Base-by-base conservation (phyloP, 1,140 invertebrate species). In the Wasmannia auropunctata region DNA sequence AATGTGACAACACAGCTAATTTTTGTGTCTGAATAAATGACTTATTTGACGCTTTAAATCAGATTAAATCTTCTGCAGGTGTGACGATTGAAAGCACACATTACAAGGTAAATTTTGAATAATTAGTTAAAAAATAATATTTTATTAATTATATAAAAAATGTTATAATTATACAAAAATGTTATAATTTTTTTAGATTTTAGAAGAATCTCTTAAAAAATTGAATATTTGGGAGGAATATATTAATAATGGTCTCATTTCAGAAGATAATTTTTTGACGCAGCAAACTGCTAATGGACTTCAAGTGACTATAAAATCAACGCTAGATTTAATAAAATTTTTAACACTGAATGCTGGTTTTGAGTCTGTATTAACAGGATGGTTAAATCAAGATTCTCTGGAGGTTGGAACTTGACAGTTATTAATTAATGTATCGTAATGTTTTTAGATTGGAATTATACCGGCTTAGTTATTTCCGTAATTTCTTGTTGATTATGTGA, bases 1-100 rank as follows among this genome's bases (percentile, higher is more conserved):
- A 69, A 3, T 69, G 65, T 14, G 40, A 46, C 5, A 69, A 16
- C 19, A 49, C 65, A 8, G 65, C 40, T 8, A 69, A 69, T 22
- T 69, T 69, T 69, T 69, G 65, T 49, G 25, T 14, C 1, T 69
- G 65, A 40, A 69, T 69, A 16, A 69, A 69, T 69, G 25, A 69
- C 28, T 46, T 69, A 46, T 69, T 69, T 10, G 65, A 69, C 14
- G 22, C 65, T 3, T 28, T 69, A 46, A 69, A 69, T 69, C 22
- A 8, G n/a, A 69, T 3, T 16, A 46, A 19, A 28, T 43, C 40
- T 46, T 34, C 31, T 67, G 5, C 7, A 34, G n/a, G 19, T 37
- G 34, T 49, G 40, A 69, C 25, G 37, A 43, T 5, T 25, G 25
- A 19, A 46, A n/a, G n/a, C 10, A 49, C 2, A 28, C 25, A 49